Base-by-base conservation (phyloP, 1,140 invertebrate species). In the Samia ricini region DNA sequence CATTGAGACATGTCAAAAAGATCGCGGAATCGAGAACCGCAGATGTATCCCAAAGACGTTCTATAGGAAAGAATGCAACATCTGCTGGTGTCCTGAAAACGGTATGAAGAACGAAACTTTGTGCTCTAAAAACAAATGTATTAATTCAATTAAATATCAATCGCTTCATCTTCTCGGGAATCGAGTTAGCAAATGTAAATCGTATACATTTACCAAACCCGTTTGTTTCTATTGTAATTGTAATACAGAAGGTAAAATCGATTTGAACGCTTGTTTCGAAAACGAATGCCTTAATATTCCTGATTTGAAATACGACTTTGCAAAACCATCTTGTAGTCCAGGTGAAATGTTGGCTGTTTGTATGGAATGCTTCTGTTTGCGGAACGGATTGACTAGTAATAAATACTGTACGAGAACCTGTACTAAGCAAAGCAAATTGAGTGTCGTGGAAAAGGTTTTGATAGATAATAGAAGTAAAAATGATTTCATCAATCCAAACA, bases 191-290 rank as follows among this genome's bases (percentile, higher is more conserved):
- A 50, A 56, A 54, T 89, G 87, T 61, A 51, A 23, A 4, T 76
- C 85, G 2, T 52, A 78, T 52, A 74, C 56, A n/a, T 88, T 85
- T 60, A 78, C 79, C 0, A 67, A 68, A 48, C 76, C 82, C 0
- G 79, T 56, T 65, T 89, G 87, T 56, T 66, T 83, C n/a, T 88
- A 81, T 61, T 89, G 87, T 50, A 76, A 83, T 36, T 88, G 85
- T 54, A 75, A 61, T 55, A 52, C 63, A 12, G 60, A 79, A 19
- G 80, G 79, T 15, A 60, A 61, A 12, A 62, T 83, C 7, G 79
- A 85, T 63, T 70, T 81, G 63, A 66, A 68, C 19, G 69, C 70
- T 19, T 89, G 87, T 52, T 23, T 83, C 8, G 74, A 88, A 76
- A 48, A 76, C 26, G 73, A 81, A 57, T 89, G 85, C 59, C 60